phyloP scores from a whole-genome alignment of 2,797 vertebrate genomes.

The Acipenser transmontanus region DNA sequence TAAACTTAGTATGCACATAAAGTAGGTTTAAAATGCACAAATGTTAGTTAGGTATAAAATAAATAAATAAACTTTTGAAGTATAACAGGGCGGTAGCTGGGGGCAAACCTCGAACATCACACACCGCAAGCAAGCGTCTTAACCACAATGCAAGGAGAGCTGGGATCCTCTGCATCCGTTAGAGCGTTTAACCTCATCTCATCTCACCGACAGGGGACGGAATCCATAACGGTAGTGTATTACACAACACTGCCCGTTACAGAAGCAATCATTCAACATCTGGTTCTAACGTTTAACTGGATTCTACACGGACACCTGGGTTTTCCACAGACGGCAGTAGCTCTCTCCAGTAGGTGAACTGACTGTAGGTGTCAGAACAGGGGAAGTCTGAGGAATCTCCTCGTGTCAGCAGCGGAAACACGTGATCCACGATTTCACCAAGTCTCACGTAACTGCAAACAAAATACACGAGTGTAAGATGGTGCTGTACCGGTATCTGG shows the following conservation, averaged over 20 bases:
- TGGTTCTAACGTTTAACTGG: constrained; percentile 7
- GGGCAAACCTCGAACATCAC: no score
- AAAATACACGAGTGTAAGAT: not conserved
- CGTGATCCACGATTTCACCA: constrained; percentile 89
- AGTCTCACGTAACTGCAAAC: constrained; percentile 73
- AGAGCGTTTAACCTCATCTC: constrained; percentile 12
- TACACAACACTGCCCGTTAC: no score
- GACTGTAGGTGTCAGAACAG: constrained; percentile 71
- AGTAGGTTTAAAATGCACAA: no score
- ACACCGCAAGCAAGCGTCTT: no score
- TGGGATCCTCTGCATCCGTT: constrained; percentile 19
- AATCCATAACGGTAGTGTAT: not conserved
- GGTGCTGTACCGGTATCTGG: no score
- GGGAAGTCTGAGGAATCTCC: constrained; percentile 72
- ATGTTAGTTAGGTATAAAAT: no score
- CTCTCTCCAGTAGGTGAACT: constrained; percentile 82
- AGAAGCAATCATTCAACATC: constrained; percentile 13
- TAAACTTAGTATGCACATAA: no score
- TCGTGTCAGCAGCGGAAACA: constrained; percentile 77
- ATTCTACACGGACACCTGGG: constrained; percentile 46
- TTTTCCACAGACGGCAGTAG: constrained; percentile 69
- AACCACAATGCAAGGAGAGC: not conserved
- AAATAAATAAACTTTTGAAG: no score
- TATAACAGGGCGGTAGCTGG: no score
- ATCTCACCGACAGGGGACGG: constrained; percentile 1